A percentile compares a stretch with the other conserved stretches of the same genome.
Evolutionary conservation across 2,113 vertebrate genomes (phyloP).

Genomic region (Acanthochromis polyacanthus): DNA sequence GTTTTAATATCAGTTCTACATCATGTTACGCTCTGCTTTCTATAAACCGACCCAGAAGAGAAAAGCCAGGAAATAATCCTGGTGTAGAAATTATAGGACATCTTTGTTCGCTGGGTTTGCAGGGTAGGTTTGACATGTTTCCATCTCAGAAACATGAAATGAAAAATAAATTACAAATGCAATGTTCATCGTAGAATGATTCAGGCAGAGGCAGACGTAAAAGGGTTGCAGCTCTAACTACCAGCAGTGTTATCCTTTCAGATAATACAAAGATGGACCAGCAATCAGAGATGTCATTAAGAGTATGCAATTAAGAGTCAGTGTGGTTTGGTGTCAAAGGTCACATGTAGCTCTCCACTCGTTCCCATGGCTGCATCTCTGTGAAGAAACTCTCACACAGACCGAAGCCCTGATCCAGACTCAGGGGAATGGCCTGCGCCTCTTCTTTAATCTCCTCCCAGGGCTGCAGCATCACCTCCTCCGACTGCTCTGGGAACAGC

Average conservation of each 20-base stretch:
- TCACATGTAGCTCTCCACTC: slow-evolving; percentile 84
- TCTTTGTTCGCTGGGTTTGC: neutral
- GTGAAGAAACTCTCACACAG: slow-evolving; percentile 86
- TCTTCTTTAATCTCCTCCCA: slow-evolving; percentile 88
- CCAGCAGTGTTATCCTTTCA: slow-evolving; percentile 15
- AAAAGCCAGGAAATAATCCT: slow-evolving; percentile 14
- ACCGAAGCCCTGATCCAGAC: slow-evolving; percentile 82
- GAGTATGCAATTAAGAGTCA: slow-evolving; percentile 25
- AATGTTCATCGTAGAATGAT: slow-evolving; percentile 20
- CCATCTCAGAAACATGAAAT: neutral
- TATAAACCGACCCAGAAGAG: slow-evolving; percentile 20
- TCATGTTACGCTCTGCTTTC: neutral
- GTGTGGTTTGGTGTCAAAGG: slow-evolving; percentile 39
- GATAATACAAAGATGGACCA: neutral
- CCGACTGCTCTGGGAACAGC: slow-evolving; percentile 79
- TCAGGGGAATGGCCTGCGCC: slow-evolving; percentile 75
- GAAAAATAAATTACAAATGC: slow-evolving; percentile 17
- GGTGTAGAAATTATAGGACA: neutral
- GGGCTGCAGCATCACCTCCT: slow-evolving; percentile 76
- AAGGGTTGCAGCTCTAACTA: slow-evolving; percentile 1
- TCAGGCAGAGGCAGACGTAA: slow-evolving; percentile 8
- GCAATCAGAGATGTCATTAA: slow-evolving; percentile 16
- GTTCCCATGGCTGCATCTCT: slow-evolving; percentile 87
- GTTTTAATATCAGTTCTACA: slow-evolving; percentile 7
- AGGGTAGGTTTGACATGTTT: slow-evolving; percentile 7